phyloP scores from a whole-genome alignment of 2,113 vertebrate species.

The Chlorodrepanis virens region DNA sequence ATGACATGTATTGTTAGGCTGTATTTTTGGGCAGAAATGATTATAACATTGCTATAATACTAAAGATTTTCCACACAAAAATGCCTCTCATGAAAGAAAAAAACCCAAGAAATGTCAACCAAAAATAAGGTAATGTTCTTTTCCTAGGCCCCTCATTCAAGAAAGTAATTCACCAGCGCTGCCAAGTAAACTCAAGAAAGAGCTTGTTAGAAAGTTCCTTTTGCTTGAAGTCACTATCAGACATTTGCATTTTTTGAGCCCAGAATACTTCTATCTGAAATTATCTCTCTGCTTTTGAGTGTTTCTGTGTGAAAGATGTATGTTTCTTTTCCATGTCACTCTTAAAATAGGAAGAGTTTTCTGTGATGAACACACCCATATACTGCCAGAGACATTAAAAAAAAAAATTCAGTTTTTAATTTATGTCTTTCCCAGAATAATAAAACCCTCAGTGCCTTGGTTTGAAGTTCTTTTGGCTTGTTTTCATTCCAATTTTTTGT shows the following conservation, averaged over 20 bases:
- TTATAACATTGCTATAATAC: background rate
- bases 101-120: fast-evolving
- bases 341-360: background rate
- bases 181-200: background rate
- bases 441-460: background rate
- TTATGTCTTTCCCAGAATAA: background rate
- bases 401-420: background rate
- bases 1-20: background rate
- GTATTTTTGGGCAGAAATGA: background rate
- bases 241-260: background rate
- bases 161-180: background rate
- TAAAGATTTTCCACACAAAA: background rate
- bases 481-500: background rate
- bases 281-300: background rate
- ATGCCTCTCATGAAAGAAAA: background rate
- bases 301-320: background rate
- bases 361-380: background rate
- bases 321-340: background rate
- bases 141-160: background rate
- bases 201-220: background rate
- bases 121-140: background rate
- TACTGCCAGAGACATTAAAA: background rate
- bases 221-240: background rate
- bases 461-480: background rate
- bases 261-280: background rate